These are phyloP conservation scores for Megaptera novaeangliae DNA, from an alignment of 2,113 vertebrate genomes.

Conservation along the genomic window DNA sequence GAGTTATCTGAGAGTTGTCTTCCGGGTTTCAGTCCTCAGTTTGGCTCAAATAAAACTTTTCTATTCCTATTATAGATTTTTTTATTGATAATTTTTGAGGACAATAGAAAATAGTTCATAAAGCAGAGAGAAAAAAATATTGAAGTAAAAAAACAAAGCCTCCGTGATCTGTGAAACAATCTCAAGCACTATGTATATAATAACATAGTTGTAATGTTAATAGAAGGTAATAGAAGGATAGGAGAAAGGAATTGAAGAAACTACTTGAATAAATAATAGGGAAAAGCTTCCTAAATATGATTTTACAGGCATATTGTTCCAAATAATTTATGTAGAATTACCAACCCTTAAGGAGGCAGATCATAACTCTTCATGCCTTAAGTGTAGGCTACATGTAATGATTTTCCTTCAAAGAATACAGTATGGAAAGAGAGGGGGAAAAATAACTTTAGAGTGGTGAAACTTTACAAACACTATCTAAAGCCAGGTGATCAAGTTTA, in stretches of 20 bases:
- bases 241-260: not conserved
- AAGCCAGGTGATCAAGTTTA: not conserved
- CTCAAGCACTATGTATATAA: not conserved
- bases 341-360: not conserved
- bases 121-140: not conserved
- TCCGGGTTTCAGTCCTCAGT: not conserved
- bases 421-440: rapidly evolving
- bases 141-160: not conserved
- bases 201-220: not conserved
- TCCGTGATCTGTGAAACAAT: not conserved
- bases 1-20: not conserved
- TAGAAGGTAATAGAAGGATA: not conserved
- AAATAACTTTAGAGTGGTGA: not conserved
- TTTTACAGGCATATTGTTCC: not conserved
- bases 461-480: not conserved
- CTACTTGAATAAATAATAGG: not conserved
- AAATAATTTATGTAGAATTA: not conserved
- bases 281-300: not conserved
- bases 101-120: not conserved
- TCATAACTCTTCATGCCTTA: not conserved
- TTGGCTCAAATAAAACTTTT: not conserved
- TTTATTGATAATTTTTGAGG: not conserved
- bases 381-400: not conserved
- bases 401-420: not conserved
- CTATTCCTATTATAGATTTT: not conserved